phyloP scores from a whole-genome alignment of 2,888 invertebrate species.

The Atherix ibis region DNA sequence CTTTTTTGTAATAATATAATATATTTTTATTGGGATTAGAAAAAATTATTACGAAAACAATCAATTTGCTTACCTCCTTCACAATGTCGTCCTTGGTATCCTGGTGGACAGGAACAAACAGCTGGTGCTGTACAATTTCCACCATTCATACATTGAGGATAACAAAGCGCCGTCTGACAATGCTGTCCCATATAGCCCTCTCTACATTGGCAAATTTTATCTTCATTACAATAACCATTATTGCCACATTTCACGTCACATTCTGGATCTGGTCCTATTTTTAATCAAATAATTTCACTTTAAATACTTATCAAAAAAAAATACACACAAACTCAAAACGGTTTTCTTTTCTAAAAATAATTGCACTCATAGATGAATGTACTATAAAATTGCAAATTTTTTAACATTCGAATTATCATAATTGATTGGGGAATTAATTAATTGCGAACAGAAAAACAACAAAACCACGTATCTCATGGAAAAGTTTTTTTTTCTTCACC shows the following conservation, averaged over 20 bases:
- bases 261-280: conserved; percentile 69
- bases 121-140: conserved; percentile 85
- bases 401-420: too few species aligned
- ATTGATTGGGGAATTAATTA: too few species aligned
- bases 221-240: conserved; percentile 69
- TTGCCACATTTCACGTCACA: conserved; percentile 77
- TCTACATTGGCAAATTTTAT: conserved; percentile 74
- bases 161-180: conserved; percentile 77
- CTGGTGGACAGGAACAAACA: conserved; percentile 72
- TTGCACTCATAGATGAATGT: too few species aligned
- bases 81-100: conserved; percentile 79
- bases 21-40: too few species aligned
- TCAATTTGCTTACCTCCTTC: conserved; percentile 90
- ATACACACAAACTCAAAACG: background rate
- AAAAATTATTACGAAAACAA: too few species aligned
- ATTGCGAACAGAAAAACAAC: too few species aligned
- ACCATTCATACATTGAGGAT: conserved; percentile 85
- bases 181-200: conserved; percentile 84
- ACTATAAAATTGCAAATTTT: too few species aligned
- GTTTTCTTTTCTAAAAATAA: too few species aligned
- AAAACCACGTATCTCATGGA: too few species aligned
- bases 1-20: too few species aligned
- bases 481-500: too few species aligned
- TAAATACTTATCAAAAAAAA: background rate
- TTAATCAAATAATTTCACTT: too few species aligned